Evolutionary conservation across 2,797 vertebrate genomes (phyloP).

Genomic region (Tenualosa thibaudeaui): DNA sequence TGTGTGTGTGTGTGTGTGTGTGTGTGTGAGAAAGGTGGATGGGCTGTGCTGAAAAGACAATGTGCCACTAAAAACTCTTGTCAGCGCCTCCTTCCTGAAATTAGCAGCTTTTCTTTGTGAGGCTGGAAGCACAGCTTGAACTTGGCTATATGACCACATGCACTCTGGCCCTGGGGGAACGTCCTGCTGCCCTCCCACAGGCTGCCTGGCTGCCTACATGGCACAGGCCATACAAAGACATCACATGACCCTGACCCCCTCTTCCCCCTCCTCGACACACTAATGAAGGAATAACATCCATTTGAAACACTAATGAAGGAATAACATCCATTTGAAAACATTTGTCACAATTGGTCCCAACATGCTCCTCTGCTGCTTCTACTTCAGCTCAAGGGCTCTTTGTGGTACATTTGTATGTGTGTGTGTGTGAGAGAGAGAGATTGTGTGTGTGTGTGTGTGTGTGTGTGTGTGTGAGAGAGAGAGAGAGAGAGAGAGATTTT

Average conservation of each 20-base stretch:
- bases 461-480: not conserved
- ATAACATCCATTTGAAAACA: not conserved
- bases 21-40: constrained; percentile 35
- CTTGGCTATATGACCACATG: not conserved
- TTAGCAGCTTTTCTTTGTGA: constrained; percentile 78
- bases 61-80: constrained; percentile 88
- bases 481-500: not conserved
- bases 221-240: not conserved
- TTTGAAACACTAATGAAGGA: not conserved
- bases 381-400: constrained; percentile 1
- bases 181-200: not conserved
- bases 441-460: not conserved
- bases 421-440: not conserved
- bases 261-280: too few species aligned
- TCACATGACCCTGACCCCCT: not conserved
- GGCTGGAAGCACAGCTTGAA: constrained; percentile 85
- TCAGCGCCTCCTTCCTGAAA: constrained; percentile 90
- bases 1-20: not conserved
- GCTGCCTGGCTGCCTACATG: not conserved
- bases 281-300: not conserved
- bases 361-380: not conserved
- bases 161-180: not conserved
- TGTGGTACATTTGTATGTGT: not conserved
- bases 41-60: constrained; percentile 49
- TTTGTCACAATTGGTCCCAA: not conserved